phyloP scores from a whole-genome alignment of 2,888 invertebrate genomes.

The Drosophila rubida region DNA sequence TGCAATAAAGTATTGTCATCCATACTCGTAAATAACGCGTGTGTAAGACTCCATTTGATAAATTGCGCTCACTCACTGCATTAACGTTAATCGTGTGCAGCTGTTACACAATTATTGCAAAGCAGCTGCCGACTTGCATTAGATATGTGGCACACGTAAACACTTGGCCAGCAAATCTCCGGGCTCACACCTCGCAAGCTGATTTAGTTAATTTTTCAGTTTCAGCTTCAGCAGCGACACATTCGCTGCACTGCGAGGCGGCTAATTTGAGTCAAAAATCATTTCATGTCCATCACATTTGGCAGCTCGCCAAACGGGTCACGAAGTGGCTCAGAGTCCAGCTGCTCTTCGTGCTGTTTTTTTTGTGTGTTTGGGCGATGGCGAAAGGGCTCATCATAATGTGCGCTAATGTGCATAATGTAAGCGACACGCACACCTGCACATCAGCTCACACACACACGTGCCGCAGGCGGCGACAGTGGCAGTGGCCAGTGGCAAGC shows the following conservation, averaged over 20 bases:
- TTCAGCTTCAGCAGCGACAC: conserved; percentile 17
- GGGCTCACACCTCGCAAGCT: conserved; percentile 26
- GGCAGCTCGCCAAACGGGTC: conserved; percentile 73
- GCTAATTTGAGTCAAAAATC: conserved; percentile 68
- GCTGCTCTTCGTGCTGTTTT: conserved; percentile 15
- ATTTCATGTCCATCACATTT: conserved; percentile 42
- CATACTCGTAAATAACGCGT: conserved; percentile 51
- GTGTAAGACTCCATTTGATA: conserved; percentile 62
- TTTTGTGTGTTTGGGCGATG: conserved; percentile 19
- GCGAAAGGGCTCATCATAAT: conserved; percentile 64
- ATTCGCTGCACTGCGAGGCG: conserved; percentile 13
- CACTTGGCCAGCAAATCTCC: conserved; percentile 61
- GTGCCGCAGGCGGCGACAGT: conserved; percentile 9
- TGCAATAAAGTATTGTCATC: conserved; percentile 52
- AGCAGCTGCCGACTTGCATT: conserved; percentile 52
- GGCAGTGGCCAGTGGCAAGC: conserved; percentile 21
- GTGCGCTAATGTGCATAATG: conserved; percentile 82
- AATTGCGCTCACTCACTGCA: conserved; percentile 43
- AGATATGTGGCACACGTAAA: conserved; percentile 75
- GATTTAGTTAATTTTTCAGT: conserved; percentile 68
- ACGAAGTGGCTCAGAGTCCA: conserved; percentile 52
- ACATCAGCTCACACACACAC: conserved; percentile 34
- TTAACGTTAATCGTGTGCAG: conserved; percentile 55
- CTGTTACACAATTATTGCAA: no score
- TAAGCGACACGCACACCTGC: conserved; percentile 74